Base-by-base conservation (phyloP, 2,797 vertebrate genomes). In the Gymnothorax javanicus region DNA sequence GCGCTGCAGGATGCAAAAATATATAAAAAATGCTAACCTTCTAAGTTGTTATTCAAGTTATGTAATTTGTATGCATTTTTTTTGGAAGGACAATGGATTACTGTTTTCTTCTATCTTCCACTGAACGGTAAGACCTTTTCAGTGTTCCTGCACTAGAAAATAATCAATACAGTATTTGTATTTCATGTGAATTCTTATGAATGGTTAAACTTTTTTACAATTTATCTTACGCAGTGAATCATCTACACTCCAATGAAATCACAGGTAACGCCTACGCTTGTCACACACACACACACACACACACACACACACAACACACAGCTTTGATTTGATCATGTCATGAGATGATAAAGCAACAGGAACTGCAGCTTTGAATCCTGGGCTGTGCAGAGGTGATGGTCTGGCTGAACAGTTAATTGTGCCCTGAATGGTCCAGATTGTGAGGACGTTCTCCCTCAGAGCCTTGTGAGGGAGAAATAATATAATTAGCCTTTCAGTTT, bases 81-180 rank as follows among this genome's bases (percentile, higher is more conserved):
- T 15, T 62, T 20, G 15, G 60, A 13, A 62, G 17, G 7, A 77
- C 12, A 75, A 25, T 8, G 3, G 11, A 7, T 27, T 69, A 9
- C 33, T 50, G 13, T 13, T 50, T 75, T 75, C 33, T 43, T 43
- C 33, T 43, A 43, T 43, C 33, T 43, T 2, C 33, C 33, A 43
- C 33, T 43, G 33, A 1, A 43, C 33, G 2, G 33, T 43, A 43
- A 43, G 33, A 54, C 17, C 5, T 82, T 79, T 82, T 85, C 52
- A 62, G 86, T 79, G 82, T 85, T 84, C 33, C 82, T 67, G 59
- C 85, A 84, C 82, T 85, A 71, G 79, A 87, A 77, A 90, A 87
- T 87, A 85, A 88, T 89, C 8, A 71, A 85, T 71, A 13, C 43
- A 85, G 25, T 50, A 25, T 73, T 85, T 23, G n/a, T 71, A 43